Base-by-base conservation (phyloP, 2,888 invertebrate genomes). In the Brachylomia viminalis region DNA sequence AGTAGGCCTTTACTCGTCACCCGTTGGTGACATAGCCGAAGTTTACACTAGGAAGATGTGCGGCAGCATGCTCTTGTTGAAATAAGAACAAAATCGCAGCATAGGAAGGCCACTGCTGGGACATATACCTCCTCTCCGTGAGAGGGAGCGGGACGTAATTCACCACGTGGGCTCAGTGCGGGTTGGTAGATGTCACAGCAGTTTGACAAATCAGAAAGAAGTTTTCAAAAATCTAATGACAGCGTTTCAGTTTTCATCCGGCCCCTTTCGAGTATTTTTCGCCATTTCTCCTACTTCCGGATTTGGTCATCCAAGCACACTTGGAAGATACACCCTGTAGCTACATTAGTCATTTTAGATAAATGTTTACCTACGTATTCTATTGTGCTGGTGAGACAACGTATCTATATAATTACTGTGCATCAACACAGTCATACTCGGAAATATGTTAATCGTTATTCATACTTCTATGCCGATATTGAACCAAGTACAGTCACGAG, bases 371-470 rank as follows among this genome's bases (percentile, higher is more conserved):
- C 17, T 47, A 42, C 15, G 11, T 80, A 23, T 33, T 74, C 56
- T 58, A 58, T 75, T 78, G 77, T 75, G 17, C 23, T 58, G 23
- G 17, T 20, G n/a, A 74, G 23, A 80, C 80, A 33, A 80, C 64
- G 62, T 42, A 73, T 23, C 4, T 64, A 33, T 27, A 27, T 15
- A 47, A 56, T n/a, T 62, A 72, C 30, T 49, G 47, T 23, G 38
- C n/a, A 45, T 38, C 27, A 8, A 23, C 1, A 49, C 23, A 74
- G 49, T 74, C 77, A 64, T 73, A 62, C 20, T 33, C 4, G 23
- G 59, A 45, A 77, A 49, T 73, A 56, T 78, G 13, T 27, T 15
- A 52, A 59, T 27, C 15, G 23, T 64, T 74, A 74, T 64, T 80
- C 62, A 80, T 74, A 45, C 27, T 64, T 74, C 20, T 15, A 10